Evolutionary conservation across 2,113 vertebrate species (phyloP).

Genomic region (Cebus imitator): DNA sequence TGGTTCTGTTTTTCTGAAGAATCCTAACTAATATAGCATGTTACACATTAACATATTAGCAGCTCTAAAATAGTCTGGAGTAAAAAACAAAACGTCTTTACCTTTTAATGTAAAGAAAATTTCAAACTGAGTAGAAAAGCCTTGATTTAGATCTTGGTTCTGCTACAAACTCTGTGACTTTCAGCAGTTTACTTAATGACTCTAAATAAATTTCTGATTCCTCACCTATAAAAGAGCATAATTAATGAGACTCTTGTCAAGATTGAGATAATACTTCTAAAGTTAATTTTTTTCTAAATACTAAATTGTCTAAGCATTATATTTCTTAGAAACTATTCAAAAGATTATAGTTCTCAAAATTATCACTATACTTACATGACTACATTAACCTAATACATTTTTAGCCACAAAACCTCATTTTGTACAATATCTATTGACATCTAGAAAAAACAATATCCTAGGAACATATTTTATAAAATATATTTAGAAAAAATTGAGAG

Average conservation of each 20-base stretch:
- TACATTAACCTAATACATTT: not conserved
- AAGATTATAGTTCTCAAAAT: not conserved
- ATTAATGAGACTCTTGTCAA: not conserved
- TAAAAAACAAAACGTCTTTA: not conserved
- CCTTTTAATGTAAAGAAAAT: not conserved
- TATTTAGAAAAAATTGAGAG: not conserved
- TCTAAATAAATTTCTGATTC: not conserved
- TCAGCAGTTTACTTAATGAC: not conserved
- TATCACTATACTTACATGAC: not conserved
- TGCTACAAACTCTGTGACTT: not conserved
- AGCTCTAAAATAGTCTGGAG: not conserved
- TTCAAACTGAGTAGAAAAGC: not conserved
- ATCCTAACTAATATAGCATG: not conserved
- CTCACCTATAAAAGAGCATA: not conserved
- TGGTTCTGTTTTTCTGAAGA: not conserved
- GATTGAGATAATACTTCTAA: not conserved
- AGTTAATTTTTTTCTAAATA: not conserved
- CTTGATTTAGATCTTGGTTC: not conserved
- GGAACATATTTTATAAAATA: not conserved
- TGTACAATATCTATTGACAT: not conserved
- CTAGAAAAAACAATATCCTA: not conserved
- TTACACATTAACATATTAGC: not conserved
- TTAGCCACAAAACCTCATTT: not conserved
- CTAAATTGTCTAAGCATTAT: not conserved
- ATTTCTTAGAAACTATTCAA: not conserved